phyloP scores from a whole-genome alignment of 2,888 invertebrate species.

The Protonemura montana region DNA sequence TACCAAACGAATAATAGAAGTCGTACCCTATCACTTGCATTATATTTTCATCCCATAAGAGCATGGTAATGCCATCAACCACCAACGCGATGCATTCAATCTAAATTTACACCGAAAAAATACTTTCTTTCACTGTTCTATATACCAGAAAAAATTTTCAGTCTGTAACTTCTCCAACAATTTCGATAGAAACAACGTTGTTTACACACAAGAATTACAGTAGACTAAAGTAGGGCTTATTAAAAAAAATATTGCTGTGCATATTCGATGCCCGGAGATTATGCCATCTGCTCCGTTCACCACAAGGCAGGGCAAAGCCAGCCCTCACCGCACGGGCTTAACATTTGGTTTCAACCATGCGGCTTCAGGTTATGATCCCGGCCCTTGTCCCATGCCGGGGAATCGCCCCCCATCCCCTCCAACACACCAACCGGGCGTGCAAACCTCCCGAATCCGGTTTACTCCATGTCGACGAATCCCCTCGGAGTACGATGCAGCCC shows the following conservation, averaged over 20 bases:
- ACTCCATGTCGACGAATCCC: not conserved
- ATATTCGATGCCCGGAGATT: not conserved
- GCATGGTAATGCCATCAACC: not conserved
- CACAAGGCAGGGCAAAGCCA: not conserved
- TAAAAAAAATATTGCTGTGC: not conserved
- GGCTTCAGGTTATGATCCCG: constrained; percentile 7
- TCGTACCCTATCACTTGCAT: not conserved
- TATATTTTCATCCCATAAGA: not conserved
- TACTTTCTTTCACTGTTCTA: not conserved
- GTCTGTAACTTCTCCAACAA: not conserved
- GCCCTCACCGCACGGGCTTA: not conserved
- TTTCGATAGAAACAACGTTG: not conserved
- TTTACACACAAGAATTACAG: not conserved
- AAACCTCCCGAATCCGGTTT: constrained; percentile 3
- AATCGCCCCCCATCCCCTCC: not conserved
- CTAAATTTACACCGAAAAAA: not conserved
- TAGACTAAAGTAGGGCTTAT: not conserved
- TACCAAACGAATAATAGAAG: not conserved
- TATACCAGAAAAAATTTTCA: not conserved
- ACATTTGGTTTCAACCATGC: not conserved
- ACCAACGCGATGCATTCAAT: not conserved
- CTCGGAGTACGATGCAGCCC: constrained; percentile 1
- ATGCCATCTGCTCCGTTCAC: not conserved
- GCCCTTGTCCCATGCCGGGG: not conserved
- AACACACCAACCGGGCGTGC: not conserved